phyloP scores from a whole-genome alignment of 1,140 invertebrate species.

The Ridgeia piscesae region DNA sequence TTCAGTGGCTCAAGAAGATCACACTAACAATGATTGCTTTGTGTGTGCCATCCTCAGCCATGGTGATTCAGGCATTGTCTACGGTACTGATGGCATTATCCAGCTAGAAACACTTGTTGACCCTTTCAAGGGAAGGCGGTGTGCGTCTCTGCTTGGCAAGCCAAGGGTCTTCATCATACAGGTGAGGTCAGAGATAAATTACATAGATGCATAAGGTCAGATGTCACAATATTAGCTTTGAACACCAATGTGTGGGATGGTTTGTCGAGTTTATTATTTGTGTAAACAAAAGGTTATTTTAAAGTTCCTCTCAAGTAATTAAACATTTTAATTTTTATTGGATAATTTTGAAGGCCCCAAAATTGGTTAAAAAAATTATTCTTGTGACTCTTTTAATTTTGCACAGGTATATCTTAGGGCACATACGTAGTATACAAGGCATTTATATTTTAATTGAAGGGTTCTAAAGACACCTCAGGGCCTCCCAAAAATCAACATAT shows the following conservation, averaged over 20 bases:
- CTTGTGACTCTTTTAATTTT: too few species aligned
- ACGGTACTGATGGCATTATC: constrained; percentile 76
- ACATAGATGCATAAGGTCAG: neutral
- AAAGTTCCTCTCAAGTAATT: too few species aligned
- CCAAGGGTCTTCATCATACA: constrained; percentile 59
- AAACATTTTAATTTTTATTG: too few species aligned
- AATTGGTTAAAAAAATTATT: too few species aligned
- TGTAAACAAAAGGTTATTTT: too few species aligned
- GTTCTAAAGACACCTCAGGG: too few species aligned
- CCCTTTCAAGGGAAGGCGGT: constrained; percentile 83
- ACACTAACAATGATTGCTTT: constrained; percentile 52
- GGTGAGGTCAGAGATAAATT: constrained; percentile 33
- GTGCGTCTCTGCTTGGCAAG: constrained; percentile 77
- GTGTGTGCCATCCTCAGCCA: constrained; percentile 76
- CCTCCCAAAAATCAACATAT: too few species aligned
- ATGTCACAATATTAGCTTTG: neutral
- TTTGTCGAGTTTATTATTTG: too few species aligned
- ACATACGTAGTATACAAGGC: too few species aligned
- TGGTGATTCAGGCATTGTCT: constrained; percentile 83
- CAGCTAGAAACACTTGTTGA: constrained; percentile 74
- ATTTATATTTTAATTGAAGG: too few species aligned
- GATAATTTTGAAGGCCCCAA: too few species aligned
- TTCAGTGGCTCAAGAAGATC: constrained; percentile 44
- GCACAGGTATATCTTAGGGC: too few species aligned
- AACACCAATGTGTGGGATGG: neutral